These are phyloP conservation scores for Carpatolechia fugitivella DNA, from an alignment of 2,888 invertebrate species.

Conservation along the genomic window DNA sequence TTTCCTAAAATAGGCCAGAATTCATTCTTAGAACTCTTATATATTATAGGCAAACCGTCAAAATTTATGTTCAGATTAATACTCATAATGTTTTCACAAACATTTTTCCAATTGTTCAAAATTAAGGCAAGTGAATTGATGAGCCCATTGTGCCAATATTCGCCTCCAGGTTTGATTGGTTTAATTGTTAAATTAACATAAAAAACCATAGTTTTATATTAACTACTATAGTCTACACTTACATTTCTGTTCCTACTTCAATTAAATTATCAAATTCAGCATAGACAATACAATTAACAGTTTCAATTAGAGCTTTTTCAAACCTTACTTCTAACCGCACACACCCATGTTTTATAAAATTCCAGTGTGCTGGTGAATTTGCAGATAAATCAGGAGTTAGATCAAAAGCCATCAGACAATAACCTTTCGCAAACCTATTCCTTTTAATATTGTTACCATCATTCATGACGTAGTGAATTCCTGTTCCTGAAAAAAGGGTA, in stretches of 20 bases:
- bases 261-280: conserved; percentile 29
- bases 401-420: conserved; percentile 29
- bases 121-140: too few relatives aligned
- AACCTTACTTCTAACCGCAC: conserved; percentile 28
- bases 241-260: conserved; percentile 22
- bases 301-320: conserved; percentile 25
- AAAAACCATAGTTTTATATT: not conserved
- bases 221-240: conserved; percentile 18
- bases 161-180: not conserved
- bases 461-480: conserved; percentile 29
- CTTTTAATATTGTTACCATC: conserved; percentile 29
- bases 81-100: not conserved
- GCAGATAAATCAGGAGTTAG: conserved; percentile 28
- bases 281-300: conserved; percentile 29
- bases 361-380: conserved; percentile 25
- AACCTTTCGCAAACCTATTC: conserved; percentile 26
- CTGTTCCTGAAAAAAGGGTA: conserved; percentile 28
- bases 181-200: too few relatives aligned
- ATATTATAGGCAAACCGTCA: conserved; percentile 25
- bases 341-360: conserved; percentile 26
- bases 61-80: conserved; percentile 15
- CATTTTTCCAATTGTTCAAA: not conserved
- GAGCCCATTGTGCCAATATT: not conserved
- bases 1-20: conserved; percentile 26
- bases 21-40: conserved; percentile 22